Evolutionary conservation across 2,113 vertebrate genomes (phyloP).

Genomic region (Istiophorus platypterus): DNA sequence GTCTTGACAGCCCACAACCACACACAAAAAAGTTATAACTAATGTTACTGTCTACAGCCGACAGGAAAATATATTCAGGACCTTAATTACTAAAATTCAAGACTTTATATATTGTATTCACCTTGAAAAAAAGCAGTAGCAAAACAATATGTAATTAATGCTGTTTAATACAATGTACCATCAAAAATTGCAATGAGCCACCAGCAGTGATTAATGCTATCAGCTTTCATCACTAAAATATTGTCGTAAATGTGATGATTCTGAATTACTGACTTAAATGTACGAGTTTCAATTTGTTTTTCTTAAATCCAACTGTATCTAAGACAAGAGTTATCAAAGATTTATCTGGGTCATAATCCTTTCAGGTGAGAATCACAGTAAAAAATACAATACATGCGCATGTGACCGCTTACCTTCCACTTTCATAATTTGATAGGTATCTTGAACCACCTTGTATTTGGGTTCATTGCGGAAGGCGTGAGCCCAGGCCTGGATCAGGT

Average conservation of each 20-base stretch:
- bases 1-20: too few species aligned
- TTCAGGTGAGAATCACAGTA: background rate
- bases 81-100: background rate
- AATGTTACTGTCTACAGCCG: too few species aligned
- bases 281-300: background rate
- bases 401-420: slow-evolving; percentile 90
- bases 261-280: background rate
- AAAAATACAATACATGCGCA: background rate
- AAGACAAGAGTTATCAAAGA: background rate
- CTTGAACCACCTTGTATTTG: slow-evolving; percentile 99
- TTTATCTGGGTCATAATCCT: background rate
- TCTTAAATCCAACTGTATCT: background rate
- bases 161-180: too few species aligned
- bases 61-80: too few species aligned
- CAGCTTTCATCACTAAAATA: too few species aligned
- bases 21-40: too few species aligned
- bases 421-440: slow-evolving; percentile 99
- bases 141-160: too few species aligned
- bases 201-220: too few species aligned
- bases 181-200: too few species aligned
- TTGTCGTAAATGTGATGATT: too few species aligned
- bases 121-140: too few species aligned
- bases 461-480: slow-evolving; percentile 98
- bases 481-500: slow-evolving; percentile 98
- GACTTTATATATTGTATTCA: background rate